phyloP scores from a whole-genome alignment of 2,797 vertebrate genomes.

The Xiphophorus birchmanni region DNA sequence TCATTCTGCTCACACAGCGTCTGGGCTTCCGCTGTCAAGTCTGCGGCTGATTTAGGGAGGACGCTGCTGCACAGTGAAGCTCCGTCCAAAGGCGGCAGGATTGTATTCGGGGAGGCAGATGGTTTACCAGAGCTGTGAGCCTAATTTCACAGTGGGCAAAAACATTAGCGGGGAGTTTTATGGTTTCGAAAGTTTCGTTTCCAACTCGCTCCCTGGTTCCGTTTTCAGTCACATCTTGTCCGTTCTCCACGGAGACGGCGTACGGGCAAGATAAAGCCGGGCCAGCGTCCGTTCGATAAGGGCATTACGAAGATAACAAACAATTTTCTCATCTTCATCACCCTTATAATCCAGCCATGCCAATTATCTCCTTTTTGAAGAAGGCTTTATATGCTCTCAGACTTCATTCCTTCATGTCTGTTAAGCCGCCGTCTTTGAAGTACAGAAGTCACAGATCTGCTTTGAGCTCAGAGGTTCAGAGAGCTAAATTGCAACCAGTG shows the following conservation, averaged over 20 bases:
- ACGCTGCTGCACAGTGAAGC: constrained; percentile 33
- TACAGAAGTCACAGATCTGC: neutral
- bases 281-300: neutral
- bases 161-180: constrained; percentile 30
- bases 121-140: constrained; percentile 37
- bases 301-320: neutral
- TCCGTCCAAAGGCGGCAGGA: constrained; percentile 33
- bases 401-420: neutral
- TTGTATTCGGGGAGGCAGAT: constrained; percentile 33
- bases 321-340: neutral
- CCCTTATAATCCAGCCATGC: neutral
- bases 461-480: constrained; percentile 6
- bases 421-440: constrained; percentile 10
- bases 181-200: constrained; percentile 24
- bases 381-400: constrained; percentile 1
- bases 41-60: constrained; percentile 51
- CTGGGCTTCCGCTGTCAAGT: constrained; percentile 51
- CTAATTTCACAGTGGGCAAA: constrained; percentile 33
- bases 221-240: neutral
- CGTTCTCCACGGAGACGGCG: neutral
- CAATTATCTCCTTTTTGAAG: neutral
- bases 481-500: constrained; percentile 7
- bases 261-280: neutral
- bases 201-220: constrained; percentile 21
- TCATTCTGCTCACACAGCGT: constrained; percentile 60